phyloP scores from a whole-genome alignment of 2,888 invertebrate genomes.

The Drosophila neonasuta region DNA sequence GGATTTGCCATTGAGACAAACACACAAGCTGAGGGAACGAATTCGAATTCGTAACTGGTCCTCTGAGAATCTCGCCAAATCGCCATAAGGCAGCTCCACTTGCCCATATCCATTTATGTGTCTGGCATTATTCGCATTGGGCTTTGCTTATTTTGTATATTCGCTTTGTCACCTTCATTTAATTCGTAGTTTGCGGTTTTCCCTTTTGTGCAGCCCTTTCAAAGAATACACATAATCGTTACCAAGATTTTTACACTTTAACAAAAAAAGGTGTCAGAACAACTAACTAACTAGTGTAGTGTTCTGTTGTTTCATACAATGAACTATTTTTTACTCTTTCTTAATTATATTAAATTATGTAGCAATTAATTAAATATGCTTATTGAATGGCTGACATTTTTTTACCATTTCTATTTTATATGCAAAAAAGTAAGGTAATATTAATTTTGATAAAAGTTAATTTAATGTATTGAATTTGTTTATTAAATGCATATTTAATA shows the following conservation, averaged over 20 bases:
- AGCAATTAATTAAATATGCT: too few relatives aligned
- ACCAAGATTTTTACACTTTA: constrained; percentile 6
- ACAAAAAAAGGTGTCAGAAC: not conserved
- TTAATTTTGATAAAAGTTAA: too few relatives aligned
- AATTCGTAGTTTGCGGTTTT: constrained; percentile 31
- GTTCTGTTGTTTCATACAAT: too few relatives aligned
- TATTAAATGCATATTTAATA: too few relatives aligned
- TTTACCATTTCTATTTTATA: too few relatives aligned
- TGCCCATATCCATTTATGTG: constrained; percentile 27
- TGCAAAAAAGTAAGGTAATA: too few relatives aligned
- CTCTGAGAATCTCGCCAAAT: constrained; percentile 10
- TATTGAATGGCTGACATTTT: too few relatives aligned
- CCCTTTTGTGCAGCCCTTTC: constrained; percentile 17
- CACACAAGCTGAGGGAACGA: not conserved
- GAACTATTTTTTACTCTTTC: too few relatives aligned
- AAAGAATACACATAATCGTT: not conserved
- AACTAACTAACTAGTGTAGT: not conserved
- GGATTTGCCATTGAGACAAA: constrained; percentile 38
- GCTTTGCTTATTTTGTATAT: constrained; percentile 31
- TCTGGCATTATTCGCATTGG: constrained; percentile 34
- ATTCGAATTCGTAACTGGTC: constrained; percentile 1
- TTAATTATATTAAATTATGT: too few relatives aligned
- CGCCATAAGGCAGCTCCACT: constrained; percentile 32
- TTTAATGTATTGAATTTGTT: too few relatives aligned
- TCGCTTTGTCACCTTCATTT: constrained; percentile 54